These are phyloP conservation scores for Toxonevra muliebris DNA, from an alignment of 2,888 invertebrate species.

Conservation along the genomic window DNA sequence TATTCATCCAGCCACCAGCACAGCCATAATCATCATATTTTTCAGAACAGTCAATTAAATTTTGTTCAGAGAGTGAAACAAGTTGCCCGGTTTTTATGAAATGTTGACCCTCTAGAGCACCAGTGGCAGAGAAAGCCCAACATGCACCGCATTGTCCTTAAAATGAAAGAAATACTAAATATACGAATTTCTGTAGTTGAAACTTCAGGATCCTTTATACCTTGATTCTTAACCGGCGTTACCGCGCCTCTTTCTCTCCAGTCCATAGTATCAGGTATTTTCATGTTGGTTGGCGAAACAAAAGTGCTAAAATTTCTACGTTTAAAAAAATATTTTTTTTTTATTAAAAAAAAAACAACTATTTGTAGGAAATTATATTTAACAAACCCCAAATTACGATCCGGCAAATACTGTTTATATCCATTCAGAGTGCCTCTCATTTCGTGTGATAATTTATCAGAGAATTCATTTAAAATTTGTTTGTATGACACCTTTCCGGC, in stretches of 20 bases:
- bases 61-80: conserved; percentile 77
- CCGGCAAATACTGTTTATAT: too few species aligned
- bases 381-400: too few species aligned
- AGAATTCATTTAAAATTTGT: background rate
- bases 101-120: conserved; percentile 82
- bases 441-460: background rate
- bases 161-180: background rate
- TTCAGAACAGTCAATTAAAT: background rate
- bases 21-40: conserved; percentile 79
- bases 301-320: too few species aligned
- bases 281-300: background rate
- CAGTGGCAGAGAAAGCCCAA: conserved; percentile 86
- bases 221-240: conserved; percentile 84
- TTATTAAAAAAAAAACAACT: too few species aligned
- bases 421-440: background rate
- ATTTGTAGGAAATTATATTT: too few species aligned
- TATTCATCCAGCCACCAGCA: conserved; percentile 79
- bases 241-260: conserved; percentile 84
- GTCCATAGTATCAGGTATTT: conserved; percentile 74
- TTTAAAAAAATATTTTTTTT: too few species aligned
- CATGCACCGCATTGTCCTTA: conserved; percentile 78
- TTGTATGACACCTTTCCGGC: background rate
- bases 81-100: conserved; percentile 76
- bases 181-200: background rate
- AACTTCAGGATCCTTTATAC: conserved; percentile 42